Conservation (phyloP, 2,113 vertebrate genomes). For the Dasyprocta punctata region DNA sequence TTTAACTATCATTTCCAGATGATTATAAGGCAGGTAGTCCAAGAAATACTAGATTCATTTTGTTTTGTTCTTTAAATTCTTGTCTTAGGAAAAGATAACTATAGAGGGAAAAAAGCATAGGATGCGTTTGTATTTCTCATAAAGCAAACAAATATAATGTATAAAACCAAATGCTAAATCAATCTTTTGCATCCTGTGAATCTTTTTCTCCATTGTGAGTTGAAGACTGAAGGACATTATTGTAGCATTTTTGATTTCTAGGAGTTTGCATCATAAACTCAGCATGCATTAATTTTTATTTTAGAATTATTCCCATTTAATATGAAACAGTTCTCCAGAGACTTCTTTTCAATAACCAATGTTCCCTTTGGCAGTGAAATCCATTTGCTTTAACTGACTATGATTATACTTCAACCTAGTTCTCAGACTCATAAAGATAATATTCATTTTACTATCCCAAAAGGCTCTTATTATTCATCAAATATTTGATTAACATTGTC, state of each 20-base stretch:
- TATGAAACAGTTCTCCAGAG: conserved; percentile 75
- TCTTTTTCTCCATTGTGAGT: not conserved
- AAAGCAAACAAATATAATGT: not conserved
- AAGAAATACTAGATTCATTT: not conserved
- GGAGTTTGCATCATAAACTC: conserved; percentile 66
- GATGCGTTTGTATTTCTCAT: not conserved
- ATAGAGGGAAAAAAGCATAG: not conserved
- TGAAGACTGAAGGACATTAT: conserved; percentile 17
- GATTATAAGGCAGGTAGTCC: not conserved
- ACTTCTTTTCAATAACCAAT: conserved; percentile 84
- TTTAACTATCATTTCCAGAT: not conserved
- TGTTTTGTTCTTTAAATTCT: not conserved
- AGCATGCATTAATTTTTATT: conserved; percentile 80
- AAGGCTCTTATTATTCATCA: conserved; percentile 90
- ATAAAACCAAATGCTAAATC: conserved; percentile 4
- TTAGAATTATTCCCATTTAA: conserved; percentile 79
- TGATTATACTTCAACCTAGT: conserved; percentile 86
- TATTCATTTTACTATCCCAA: conserved; percentile 87
- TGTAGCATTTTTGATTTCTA: conserved; percentile 57
- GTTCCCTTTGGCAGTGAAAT: conserved; percentile 87
- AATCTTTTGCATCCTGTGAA: not conserved
- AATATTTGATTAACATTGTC: conserved; percentile 90
- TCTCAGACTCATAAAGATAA: conserved; percentile 86
- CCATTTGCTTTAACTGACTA: conserved; percentile 88
- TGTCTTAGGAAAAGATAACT: not conserved